Evolutionary conservation across 2,888 invertebrate species (phyloP), one percentile per base, ranked within the genome.

Genomic region (Arge pagana): DNA sequence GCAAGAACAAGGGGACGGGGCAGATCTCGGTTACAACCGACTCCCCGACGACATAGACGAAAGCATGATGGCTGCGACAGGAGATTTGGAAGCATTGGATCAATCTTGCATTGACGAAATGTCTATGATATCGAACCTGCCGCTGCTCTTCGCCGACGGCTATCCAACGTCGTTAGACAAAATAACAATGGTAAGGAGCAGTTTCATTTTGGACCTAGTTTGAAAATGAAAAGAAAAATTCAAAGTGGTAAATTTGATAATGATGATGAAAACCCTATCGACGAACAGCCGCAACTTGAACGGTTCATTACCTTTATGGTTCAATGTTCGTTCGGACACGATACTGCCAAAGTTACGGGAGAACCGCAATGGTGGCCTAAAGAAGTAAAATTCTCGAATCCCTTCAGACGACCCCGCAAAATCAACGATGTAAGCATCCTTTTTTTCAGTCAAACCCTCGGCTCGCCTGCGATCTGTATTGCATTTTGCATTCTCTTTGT

Each of bases 251-350:
- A 41, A 21, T 24, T 11, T 21, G n/a, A n/a, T 41, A n/a, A 24
- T 21, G 24, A 41, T 10, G 24, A 41, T 28, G 28, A 21, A 37
- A 39, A 28, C 49, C 45, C 37, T 49, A 51, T 54, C n/a, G 8
- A 60, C 63, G 58, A 18, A 31, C 50, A 77, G 75, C 55, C 74
- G 51, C 85, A 87, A 70, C 74, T 88, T 64, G 87, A 88, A 78
- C 82, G 81, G 64, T 88, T 88, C 71, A 84, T 88, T 67, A 84
- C 86, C 57, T 88, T 88, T 71, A 86, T 88, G 86, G 85, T 88
- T 61, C 85, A 87, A 70, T 88, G 87, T 78, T 88, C 88, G 39
- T 80, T 85, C 78, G 87, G 86, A 41, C 84, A 85, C 66, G 82
- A 84, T 61, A 82, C 81, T 15, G 80, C 77, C 24, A 80, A 80